These are phyloP conservation scores for Philopotamus ludificatus DNA, from an alignment of 1,140 invertebrate species.

Conservation along the genomic window DNA sequence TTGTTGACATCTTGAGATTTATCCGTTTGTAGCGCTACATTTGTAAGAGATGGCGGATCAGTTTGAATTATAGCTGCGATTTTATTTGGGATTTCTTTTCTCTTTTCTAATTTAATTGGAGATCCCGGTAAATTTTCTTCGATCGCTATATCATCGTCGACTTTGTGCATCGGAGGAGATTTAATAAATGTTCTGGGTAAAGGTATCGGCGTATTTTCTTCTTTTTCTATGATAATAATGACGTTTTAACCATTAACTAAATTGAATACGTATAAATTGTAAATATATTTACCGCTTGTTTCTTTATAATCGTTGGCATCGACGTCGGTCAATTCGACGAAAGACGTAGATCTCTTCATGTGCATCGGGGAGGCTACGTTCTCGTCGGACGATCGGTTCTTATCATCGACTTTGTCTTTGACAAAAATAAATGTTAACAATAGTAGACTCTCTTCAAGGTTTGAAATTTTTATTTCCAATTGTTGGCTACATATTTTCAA, in stretches of 20 bases:
- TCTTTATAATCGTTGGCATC: constrained; percentile 24
- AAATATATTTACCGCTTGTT: constrained; percentile 4
- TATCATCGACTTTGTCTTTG: not conserved
- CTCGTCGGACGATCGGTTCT: not conserved
- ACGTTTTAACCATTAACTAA: too few species aligned
- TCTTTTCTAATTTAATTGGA: constrained; percentile 32
- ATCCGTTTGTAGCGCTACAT: constrained; percentile 28
- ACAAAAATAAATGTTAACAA: constrained; percentile 34
- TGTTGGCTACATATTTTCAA: not conserved
- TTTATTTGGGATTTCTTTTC: constrained; percentile 21
- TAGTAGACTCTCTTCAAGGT: constrained; percentile 32
- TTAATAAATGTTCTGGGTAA: constrained; percentile 25
- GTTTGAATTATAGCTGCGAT: constrained; percentile 34
- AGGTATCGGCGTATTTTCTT: constrained; percentile 24
- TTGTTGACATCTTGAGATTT: constrained; percentile 1
- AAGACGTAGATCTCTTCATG: constrained; percentile 28
- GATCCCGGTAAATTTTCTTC: constrained; percentile 36
- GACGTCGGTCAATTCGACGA: constrained; percentile 31
- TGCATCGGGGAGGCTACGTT: constrained; percentile 6
- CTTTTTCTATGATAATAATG: constrained; percentile 18
- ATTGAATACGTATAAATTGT: too few species aligned
- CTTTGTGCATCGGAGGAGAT: constrained; percentile 8
- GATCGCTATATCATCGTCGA: constrained; percentile 1
- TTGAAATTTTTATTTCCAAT: constrained; percentile 16
- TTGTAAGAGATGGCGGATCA: constrained; percentile 15